Base-by-base conservation (phyloP, 2,113 vertebrate species). In the Peromyscus leucopus region DNA sequence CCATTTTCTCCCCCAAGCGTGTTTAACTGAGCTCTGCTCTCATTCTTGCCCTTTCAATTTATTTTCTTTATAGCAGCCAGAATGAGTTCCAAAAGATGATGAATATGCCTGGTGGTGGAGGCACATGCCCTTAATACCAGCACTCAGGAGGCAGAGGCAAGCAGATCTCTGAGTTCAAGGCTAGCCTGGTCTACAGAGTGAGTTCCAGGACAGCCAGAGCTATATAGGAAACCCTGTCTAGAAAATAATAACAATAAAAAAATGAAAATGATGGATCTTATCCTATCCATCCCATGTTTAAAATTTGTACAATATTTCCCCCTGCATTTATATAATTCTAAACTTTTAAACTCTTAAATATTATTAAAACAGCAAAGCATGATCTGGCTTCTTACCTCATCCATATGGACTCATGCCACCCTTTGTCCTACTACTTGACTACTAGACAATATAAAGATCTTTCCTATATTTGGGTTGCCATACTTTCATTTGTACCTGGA, bases 271-370 rank as follows among this genome's bases (percentile, higher is more conserved):
- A 69, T 15, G 72, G 16, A 71, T 94, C 55, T 91, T n/a, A 91
- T 84, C 3, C 72, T 39, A 16, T 80, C 1, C 11, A 26, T 59
- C 46, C 16, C 8, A 72, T 33, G 17, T 13, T 83, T 51, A 86
- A 76, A 85, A 51, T 39, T 71, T 59, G 17, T 39, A 15, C 12
- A 31, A 48, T 22, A 36, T 33, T 28, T 33, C 5, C 31, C 16
- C 24, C 0, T 90, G 48, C 48, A 85, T 57, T 88, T 93, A 74
- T 16, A 57, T 61, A 80, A 78, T 26, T 31, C 71, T 3, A 94
- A 55, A 83, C 46, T 24, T 87, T 91, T 75, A 75, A 55, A 79
- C 46, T 24, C 86, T 91, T 75, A 79, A 75, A 91, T 65, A 75
- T 9, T 36, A 83, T 17, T 31, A 63, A 78, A 4, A 24, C 76